These are phyloP conservation scores for Paracanthobrama guichenoti DNA, from an alignment of 2,113 vertebrate genomes.

Conservation along the genomic window DNA sequence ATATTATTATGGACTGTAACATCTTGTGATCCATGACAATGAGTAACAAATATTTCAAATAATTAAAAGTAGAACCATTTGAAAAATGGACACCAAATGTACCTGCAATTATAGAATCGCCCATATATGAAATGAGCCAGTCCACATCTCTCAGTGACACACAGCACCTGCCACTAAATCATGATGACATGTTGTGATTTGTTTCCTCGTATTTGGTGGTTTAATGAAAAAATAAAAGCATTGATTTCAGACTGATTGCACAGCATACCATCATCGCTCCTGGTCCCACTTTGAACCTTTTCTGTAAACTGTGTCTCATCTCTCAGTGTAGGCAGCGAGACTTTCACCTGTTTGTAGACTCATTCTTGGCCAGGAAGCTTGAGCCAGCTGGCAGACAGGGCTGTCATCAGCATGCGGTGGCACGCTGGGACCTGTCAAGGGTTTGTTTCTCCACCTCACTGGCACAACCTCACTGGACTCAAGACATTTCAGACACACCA, in stretches of 20 bases:
- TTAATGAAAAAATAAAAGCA: background rate
- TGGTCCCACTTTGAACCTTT: background rate
- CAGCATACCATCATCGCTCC: background rate
- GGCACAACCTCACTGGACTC: conserved; percentile 24
- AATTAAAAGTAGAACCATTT: no score
- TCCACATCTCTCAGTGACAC: background rate
- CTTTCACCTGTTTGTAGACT: conserved; percentile 53
- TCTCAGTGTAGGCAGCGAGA: conserved; percentile 8
- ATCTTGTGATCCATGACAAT: no score
- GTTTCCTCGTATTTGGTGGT: background rate
- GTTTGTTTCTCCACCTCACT: conserved; percentile 37
- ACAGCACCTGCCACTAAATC: background rate
- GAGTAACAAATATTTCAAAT: no score
- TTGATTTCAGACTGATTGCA: background rate
- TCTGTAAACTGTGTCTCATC: background rate
- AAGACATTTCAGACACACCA: conserved; percentile 41
- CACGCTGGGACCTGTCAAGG: conserved; percentile 50
- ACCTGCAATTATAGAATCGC: no score
- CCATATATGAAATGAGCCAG: background rate
- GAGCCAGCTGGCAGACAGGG: conserved; percentile 31
- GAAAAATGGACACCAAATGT: no score
- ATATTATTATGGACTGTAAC: no score
- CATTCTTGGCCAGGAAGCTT: conserved; percentile 34
- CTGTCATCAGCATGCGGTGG: conserved; percentile 49
- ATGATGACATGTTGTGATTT: background rate